Evolutionary conservation across 2,888 invertebrate genomes (phyloP).

Genomic region (Bombylius discolor): DNA sequence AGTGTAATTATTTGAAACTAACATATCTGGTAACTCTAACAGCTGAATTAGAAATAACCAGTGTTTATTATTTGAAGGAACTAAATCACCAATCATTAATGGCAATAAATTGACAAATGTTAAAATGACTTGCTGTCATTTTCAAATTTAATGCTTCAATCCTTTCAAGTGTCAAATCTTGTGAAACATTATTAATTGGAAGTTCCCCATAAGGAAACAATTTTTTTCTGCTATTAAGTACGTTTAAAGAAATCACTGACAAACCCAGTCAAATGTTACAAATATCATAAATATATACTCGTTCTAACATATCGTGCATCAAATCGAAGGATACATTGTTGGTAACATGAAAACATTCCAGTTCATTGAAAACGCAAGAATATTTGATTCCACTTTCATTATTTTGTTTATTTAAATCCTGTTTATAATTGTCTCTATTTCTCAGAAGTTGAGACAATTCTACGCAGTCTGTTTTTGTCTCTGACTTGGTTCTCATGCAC

Average conservation of each 20-base stretch:
- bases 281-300: conserved; percentile 12
- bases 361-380: conserved; percentile 2
- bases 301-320: conserved; percentile 13
- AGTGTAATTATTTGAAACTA: background rate
- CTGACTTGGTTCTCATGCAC: conserved; percentile 7
- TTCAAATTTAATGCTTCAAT: too few species aligned
- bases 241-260: conserved; percentile 8
- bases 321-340: conserved; percentile 6
- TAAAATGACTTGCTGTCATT: too few species aligned
- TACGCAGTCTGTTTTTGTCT: conserved; percentile 4
- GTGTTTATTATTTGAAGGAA: background rate
- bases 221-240: conserved; percentile 11
- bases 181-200: conserved; percentile 7
- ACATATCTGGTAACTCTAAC: background rate
- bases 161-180: too few species aligned
- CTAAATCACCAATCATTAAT: background rate
- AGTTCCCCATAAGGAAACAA: conserved; percentile 11
- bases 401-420: conserved; percentile 8
- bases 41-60: background rate
- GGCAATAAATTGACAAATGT: background rate
- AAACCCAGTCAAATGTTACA: conserved; percentile 10
- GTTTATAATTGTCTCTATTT: too few species aligned
- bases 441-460: conserved; percentile 5
- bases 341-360: conserved; percentile 10
- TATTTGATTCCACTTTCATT: conserved; percentile 10